Base-by-base conservation (phyloP, 2,888 invertebrate species). In the Boloria euphrosyne region DNA sequence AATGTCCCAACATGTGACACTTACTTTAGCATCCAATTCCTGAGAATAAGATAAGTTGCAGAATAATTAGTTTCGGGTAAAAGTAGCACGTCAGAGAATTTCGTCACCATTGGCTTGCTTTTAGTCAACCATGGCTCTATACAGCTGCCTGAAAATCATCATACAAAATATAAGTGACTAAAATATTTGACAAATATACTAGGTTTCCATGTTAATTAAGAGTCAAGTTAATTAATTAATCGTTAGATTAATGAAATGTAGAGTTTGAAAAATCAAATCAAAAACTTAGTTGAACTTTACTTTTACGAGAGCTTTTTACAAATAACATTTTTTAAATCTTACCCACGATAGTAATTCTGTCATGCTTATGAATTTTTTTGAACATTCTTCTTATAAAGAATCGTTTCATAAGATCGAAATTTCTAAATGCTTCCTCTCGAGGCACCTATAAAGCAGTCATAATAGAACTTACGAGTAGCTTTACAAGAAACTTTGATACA, bases 321-420 rank as follows among this genome's bases (percentile, higher is more conserved):
- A n/a, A n/a, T 13, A 1, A n/a, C 13, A 14, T 27, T 43, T n/a
- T 16, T 4, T 13, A 3, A 38, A 14, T 62, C 73, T 71, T 71
- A 88, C 89, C 89, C 67, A 89, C 76, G 4, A 89, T 70, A 57
- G 84, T 84, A 51, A 90, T 75, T 66, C 80, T 83, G 58, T 89
- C 85, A 1, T 73, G 70, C 64, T 82, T 85, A 3, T 77, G 70
- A 16, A 87, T 77, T 53, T 74, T 79, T 50, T 83, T 87, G 0
- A 80, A 73, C 17, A 90, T 68, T 13, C 81, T 81, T 16, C 74
- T 74, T 0, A 83, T 55, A 4, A 86, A 76, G 53, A 71, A 79
- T 0, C 72, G 67, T 68, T 75, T 83, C 6, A 84, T 71, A 3
- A 82, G 49, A 10, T 74, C 74, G 14, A 79, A 64, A 65, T 81